Conservation (phyloP, 2,113 vertebrate species). For the Alaudala cheleensis region DNA sequence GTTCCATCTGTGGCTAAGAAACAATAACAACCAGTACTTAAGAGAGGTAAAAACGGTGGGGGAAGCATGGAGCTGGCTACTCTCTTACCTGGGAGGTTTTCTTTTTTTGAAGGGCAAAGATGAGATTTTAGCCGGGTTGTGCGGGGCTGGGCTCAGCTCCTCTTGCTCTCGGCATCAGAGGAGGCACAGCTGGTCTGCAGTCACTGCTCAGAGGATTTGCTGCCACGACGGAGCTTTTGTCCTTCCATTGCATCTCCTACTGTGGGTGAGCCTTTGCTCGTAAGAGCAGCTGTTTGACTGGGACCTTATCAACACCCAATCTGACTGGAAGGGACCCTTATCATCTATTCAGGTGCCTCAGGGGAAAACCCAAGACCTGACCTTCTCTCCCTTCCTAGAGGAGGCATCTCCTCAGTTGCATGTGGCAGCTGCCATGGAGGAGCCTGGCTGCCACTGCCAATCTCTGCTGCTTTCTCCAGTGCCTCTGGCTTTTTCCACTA, state of each 20-base stretch:
- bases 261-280: background rate
- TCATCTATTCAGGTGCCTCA: background rate
- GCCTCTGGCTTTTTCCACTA: fast-evolving
- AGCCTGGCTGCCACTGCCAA: fast-evolving
- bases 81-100: background rate
- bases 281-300: background rate
- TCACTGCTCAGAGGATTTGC: fast-evolving
- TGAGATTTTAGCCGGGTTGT: background rate
- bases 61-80: background rate
- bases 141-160: background rate
- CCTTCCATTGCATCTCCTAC: background rate
- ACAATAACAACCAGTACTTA: background rate
- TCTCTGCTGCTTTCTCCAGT: fast-evolving
- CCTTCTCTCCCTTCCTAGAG: background rate
- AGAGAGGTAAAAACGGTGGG: background rate
- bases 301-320: background rate
- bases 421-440: background rate
- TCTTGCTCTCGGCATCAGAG: fast-evolving
- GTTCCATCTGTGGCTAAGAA: background rate
- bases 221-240: fast-evolving
- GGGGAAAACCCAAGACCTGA: background rate
- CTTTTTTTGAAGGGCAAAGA: background rate
- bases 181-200: fast-evolving
- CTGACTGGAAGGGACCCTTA: background rate
- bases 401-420: fast-evolving